Conservation (phyloP, 1,140 invertebrate genomes). For the Zaprionus taronus region DNA sequence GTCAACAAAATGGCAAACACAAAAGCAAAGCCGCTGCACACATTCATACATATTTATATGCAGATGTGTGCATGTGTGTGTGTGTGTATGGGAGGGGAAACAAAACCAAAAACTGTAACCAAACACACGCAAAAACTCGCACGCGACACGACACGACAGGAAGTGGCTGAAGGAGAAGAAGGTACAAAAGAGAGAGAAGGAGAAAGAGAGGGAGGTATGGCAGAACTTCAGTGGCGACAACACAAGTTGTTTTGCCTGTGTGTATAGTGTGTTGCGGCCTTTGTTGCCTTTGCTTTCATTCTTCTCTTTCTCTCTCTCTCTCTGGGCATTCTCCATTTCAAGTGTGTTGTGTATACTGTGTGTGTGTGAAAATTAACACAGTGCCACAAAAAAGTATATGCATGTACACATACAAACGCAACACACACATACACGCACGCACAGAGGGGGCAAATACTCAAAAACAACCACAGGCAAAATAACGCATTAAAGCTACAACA, state of each 20-base stretch:
- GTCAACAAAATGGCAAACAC: slow-evolving; percentile 45
- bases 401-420: slow-evolving; percentile 21
- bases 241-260: slow-evolving; percentile 51
- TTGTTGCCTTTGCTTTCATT: neutral
- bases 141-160: slow-evolving; percentile 53
- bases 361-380: slow-evolving; percentile 75
- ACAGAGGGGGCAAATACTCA: slow-evolving; percentile 12
- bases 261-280: neutral
- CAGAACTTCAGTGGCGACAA: slow-evolving; percentile 42
- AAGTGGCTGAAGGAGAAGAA: slow-evolving; percentile 20
- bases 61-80: neutral
- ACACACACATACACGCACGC: neutral
- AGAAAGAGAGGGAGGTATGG: slow-evolving; percentile 8
- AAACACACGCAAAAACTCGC: slow-evolving; percentile 52
- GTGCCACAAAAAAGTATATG: slow-evolving; percentile 59
- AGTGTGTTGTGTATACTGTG: slow-evolving; percentile 57
- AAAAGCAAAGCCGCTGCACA: slow-evolving; percentile 14
- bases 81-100: neutral
- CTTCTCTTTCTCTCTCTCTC: slow-evolving; percentile 1
- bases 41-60: neutral
- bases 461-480: slow-evolving; percentile 27
- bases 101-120: slow-evolving; percentile 46
- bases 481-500: slow-evolving; percentile 20
- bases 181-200: neutral
- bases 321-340: slow-evolving; percentile 19